Evolutionary conservation across 64 coral and sea anemone species (phyloP).

Genomic region (Stylophora pistillata): DNA sequence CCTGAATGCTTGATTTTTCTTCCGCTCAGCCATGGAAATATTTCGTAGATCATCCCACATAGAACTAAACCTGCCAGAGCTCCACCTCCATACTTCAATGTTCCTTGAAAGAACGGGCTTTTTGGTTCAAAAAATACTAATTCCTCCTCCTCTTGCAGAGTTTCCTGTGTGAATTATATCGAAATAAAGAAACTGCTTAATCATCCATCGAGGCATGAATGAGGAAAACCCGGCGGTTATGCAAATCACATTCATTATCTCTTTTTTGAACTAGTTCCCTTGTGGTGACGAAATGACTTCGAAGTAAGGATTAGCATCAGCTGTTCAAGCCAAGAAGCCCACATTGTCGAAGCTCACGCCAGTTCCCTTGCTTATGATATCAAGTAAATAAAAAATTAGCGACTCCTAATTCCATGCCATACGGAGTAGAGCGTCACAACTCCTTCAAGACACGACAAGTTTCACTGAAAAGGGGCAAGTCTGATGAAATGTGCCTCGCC

Average conservation of each 20-base stretch:
- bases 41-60: neutral
- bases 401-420: too few relatives aligned
- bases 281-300: too few relatives aligned
- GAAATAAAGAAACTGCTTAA: neutral
- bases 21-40: neutral
- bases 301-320: too few relatives aligned
- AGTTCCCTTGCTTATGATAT: too few relatives aligned
- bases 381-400: too few relatives aligned
- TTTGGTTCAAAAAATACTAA: conserved; percentile 11
- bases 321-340: too few relatives aligned
- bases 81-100: neutral
- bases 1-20: neutral
- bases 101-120: neutral
- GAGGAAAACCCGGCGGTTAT: neutral
- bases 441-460: too few relatives aligned
- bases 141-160: neutral
- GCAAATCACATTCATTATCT: neutral
- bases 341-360: too few relatives aligned
- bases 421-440: too few relatives aligned
- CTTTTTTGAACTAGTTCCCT: too few relatives aligned
- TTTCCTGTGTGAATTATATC: neutral
- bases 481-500: too few relatives aligned
- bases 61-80: neutral
- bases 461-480: too few relatives aligned
- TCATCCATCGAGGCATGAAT: neutral